Evolutionary conservation across 1,140 invertebrate genomes (phyloP).

Genomic region (Acromyrmex echinatior): DNA sequence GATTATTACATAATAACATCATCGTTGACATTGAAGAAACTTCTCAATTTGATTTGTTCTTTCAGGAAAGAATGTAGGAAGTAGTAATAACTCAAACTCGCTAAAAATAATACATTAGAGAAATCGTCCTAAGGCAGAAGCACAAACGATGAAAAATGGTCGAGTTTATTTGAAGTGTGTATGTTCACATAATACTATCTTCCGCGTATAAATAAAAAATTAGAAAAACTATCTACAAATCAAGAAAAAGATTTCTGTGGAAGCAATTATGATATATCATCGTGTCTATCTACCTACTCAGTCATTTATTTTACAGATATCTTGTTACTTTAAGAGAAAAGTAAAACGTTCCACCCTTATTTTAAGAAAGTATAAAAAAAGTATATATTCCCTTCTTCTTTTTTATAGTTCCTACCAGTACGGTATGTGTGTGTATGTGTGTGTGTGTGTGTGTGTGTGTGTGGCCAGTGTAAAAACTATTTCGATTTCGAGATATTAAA

Average conservation of each 20-base stretch:
- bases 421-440: too few relatives aligned
- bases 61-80: neutral
- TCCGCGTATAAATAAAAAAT: conserved; percentile 5
- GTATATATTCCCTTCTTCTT: neutral
- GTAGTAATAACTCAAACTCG: neutral
- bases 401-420: neutral
- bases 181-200: neutral
- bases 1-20: neutral
- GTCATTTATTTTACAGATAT: neutral
- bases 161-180: neutral
- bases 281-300: neutral
- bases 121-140: neutral
- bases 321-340: neutral
- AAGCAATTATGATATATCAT: conserved; percentile 12
- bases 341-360: neutral
- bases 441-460: neutral
- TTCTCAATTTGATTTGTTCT: neutral
- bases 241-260: neutral
- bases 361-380: neutral
- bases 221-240: neutral
- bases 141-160: neutral
- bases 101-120: neutral
- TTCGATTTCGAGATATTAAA: neutral
- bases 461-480: neutral
- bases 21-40: neutral